Evolutionary conservation across 2,888 invertebrate genomes (phyloP).

Genomic region (Parochlus steinenii): DNA sequence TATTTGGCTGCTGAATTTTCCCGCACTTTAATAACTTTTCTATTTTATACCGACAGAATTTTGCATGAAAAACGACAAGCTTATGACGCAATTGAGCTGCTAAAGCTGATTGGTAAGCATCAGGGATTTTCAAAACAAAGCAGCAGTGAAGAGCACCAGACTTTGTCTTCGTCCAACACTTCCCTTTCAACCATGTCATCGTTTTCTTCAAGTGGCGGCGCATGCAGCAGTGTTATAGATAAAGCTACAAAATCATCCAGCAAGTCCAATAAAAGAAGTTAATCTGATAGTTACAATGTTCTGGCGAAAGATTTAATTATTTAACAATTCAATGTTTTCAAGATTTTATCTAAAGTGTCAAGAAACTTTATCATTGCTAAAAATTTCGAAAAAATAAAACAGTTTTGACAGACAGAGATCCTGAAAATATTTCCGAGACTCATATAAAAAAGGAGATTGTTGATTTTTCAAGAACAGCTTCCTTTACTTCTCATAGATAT

Average conservation of each 20-base stretch:
- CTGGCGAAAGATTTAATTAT: background rate
- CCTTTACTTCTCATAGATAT: too few species aligned
- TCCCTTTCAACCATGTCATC: conserved; percentile 10
- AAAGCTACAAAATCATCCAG: too few species aligned
- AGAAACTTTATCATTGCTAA: too few species aligned
- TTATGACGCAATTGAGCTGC: conserved; percentile 70
- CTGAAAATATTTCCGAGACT: too few species aligned
- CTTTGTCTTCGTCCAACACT: conserved; percentile 8
- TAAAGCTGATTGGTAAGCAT: conserved; percentile 41
- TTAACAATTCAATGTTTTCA: background rate
- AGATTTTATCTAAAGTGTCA: too few species aligned
- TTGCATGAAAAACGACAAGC: conserved; percentile 71
- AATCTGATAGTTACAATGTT: background rate
- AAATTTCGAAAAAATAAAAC: too few species aligned
- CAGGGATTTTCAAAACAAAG: conserved; percentile 5
- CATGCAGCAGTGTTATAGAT: too few species aligned
- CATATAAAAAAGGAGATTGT: too few species aligned
- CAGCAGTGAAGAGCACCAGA: conserved; percentile 3
- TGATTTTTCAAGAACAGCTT: too few species aligned
- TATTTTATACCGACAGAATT: conserved; percentile 32
- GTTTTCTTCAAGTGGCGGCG: too few species aligned
- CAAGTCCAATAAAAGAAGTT: too few species aligned
- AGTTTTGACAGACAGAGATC: too few species aligned
- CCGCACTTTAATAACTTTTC: conserved; percentile 10
- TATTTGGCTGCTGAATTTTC: conserved; percentile 12